Base-by-base conservation (phyloP, 2,113 vertebrate species). In the Brevimyrus niger region DNA sequence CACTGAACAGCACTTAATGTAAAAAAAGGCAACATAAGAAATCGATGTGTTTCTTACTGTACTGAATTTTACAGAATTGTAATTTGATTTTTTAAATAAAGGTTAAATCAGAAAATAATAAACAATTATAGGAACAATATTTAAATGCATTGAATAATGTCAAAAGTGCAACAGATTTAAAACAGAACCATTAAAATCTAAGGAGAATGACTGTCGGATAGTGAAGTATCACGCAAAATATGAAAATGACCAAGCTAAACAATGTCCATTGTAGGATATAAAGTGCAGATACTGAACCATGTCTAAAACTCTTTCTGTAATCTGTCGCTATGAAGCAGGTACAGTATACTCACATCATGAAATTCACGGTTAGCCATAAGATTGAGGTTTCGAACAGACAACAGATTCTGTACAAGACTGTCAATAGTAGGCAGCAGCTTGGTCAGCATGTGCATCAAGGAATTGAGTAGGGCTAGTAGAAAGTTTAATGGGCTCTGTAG, bases 331-430 rank as follows among this genome's bases (percentile, higher is more conserved):
- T 42, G 51, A 50, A 50, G 23, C 35, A 31, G 15, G 13, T 11
- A 47, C 7, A 76, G 13, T 11, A 47, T 15, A 76, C 61, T 76
- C 15, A 88, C 88, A 19, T n/a, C 48, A 1, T 5, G 46, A 69
- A 94, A 94, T 61, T 95, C 93, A 0, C 31, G 1, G 86, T 94
- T 90, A 88, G 91, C 44, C 44, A 47, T 53, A 76, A 95, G 83
- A 89, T 94, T 93, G 91, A 96, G 91, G 38, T 93, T 87, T 23
- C 84, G 0, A 1, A 96, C 73, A 73, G 91, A 91, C 7, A 11
- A 0, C 65, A 96, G 88, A 90, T 93, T 94, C 23, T 10, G 53
- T 69, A 94, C 91, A 89, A 96, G 93, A n/a, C 92, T 90, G 44
- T 7, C 31, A 4, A 95, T 73, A 19, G 90, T 87, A 1, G 96